Percentiles rank a stretch among this genome's conserved stretches.
Evolutionary conservation across 2,113 vertebrate species (phyloP).

Genomic region (Aramus guarauna): DNA sequence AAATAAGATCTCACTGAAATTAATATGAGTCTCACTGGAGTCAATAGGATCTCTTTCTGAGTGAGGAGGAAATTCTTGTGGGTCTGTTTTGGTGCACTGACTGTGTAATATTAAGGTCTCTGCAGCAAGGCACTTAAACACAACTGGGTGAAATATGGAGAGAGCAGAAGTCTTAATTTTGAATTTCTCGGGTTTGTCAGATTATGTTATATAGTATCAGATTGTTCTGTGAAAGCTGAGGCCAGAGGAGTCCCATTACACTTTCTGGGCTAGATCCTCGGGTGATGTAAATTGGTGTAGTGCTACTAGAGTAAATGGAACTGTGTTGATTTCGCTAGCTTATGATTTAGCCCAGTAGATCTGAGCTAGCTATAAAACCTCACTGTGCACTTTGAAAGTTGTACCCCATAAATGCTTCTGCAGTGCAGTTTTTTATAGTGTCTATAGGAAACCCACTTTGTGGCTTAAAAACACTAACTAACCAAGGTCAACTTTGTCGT

Average conservation of each 20-base stretch:
- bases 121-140: not conserved
- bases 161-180: conserved; percentile 32
- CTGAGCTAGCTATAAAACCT: conserved; percentile 43
- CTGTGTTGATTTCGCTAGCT: not conserved
- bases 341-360: not conserved
- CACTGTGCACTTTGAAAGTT: not conserved
- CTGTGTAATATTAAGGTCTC: not conserved
- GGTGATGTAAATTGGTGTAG: conserved; percentile 10
- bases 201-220: conserved; percentile 19
- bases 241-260: conserved; percentile 37
- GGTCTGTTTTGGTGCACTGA: not conserved
- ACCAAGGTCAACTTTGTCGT: not conserved
- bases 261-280: not conserved
- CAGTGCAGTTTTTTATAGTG: conserved; percentile 21
- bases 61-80: not conserved
- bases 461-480: not conserved
- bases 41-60: not conserved
- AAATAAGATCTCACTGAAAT: not conserved
- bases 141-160: conserved; percentile 32
- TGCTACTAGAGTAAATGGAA: not conserved
- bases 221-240: conserved; percentile 39
- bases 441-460: not conserved
- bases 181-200: conserved; percentile 33
- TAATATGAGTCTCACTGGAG: not conserved
- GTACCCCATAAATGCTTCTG: not conserved